These are phyloP conservation scores for Rattus rattus DNA, from an alignment of 2,113 vertebrate species.

Conservation along the genomic window DNA sequence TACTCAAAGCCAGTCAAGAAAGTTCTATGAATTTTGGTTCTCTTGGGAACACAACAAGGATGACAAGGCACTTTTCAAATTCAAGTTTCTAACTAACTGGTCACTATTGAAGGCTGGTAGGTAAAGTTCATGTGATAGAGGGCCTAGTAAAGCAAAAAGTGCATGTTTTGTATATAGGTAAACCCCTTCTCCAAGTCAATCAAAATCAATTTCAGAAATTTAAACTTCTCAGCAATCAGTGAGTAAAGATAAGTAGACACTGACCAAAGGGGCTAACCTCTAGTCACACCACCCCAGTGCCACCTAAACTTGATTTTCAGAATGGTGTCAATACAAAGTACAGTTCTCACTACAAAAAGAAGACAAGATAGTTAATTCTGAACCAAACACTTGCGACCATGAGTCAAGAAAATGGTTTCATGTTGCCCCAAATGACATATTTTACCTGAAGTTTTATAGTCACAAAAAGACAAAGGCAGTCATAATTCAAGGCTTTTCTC, in stretches of 20 bases:
- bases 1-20: slow-evolving; percentile 51
- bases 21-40: slow-evolving; percentile 7
- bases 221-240: not conserved
- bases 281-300: not conserved
- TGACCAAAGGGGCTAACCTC: not conserved
- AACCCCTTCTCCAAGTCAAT: not conserved
- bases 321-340: not conserved
- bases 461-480: not conserved
- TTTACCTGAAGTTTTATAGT: too few relatives aligned
- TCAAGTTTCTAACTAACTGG: slow-evolving; percentile 56
- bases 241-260: not conserved
- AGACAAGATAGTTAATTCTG: not conserved
- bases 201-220: not conserved
- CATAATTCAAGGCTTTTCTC: not conserved
- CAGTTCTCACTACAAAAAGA: not conserved
- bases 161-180: not conserved
- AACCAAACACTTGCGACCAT: not conserved
- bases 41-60: slow-evolving; percentile 62
- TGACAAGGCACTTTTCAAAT: slow-evolving; percentile 52
- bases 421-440: not conserved
- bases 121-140: slow-evolving; percentile 2
- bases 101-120: slow-evolving; percentile 61
- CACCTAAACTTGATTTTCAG: not conserved
- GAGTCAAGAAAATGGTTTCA: not conserved
- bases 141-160: not conserved